Percentiles rank a stretch among this genome's conserved stretches.
phyloP scores from a whole-genome alignment of 2,888 invertebrate species.

The Caenorhabditis doughertyi region DNA sequence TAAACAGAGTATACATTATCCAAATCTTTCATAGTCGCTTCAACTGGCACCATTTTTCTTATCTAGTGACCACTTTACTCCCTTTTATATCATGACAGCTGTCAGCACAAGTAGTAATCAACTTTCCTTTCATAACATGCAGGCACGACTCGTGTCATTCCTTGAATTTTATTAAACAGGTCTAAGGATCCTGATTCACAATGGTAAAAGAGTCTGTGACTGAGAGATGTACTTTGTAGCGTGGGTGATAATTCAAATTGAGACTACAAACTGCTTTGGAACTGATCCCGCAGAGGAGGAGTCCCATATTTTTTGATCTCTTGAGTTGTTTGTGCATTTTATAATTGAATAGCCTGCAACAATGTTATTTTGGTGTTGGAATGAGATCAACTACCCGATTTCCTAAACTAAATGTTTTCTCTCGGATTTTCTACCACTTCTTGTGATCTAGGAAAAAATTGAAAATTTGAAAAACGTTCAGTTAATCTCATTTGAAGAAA shows the following conservation, averaged over 20 bases:
- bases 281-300: not conserved
- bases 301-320: conserved; percentile 13
- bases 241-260: conserved; percentile 20
- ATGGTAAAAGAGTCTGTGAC: not conserved
- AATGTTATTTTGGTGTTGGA: not conserved
- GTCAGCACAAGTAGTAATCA: conserved; percentile 40
- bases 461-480: too few relatives aligned
- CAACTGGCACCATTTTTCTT: conserved; percentile 19
- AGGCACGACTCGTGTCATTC: conserved; percentile 32
- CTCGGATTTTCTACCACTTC: too few relatives aligned
- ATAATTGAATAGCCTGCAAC: conserved; percentile 1
- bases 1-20: conserved; percentile 12
- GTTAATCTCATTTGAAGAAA: too few relatives aligned
- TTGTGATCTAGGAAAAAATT: too few relatives aligned
- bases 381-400: too few relatives aligned
- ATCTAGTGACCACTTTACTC: conserved; percentile 4
- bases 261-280: conserved; percentile 24
- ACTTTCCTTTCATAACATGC: conserved; percentile 41
- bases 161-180: conserved; percentile 33
- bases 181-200: conserved; percentile 21
- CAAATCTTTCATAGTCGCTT: conserved; percentile 20
- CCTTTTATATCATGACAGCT: conserved; percentile 23
- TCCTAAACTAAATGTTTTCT: too few relatives aligned
- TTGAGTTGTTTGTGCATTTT: conserved; percentile 17
- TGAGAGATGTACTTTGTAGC: conserved; percentile 31